Percentiles rank a stretch among this genome's conserved stretches.
These are phyloP conservation scores for Oncorhynchus clarkii DNA, from an alignment of 2,113 vertebrate species.

Conservation along the genomic window DNA sequence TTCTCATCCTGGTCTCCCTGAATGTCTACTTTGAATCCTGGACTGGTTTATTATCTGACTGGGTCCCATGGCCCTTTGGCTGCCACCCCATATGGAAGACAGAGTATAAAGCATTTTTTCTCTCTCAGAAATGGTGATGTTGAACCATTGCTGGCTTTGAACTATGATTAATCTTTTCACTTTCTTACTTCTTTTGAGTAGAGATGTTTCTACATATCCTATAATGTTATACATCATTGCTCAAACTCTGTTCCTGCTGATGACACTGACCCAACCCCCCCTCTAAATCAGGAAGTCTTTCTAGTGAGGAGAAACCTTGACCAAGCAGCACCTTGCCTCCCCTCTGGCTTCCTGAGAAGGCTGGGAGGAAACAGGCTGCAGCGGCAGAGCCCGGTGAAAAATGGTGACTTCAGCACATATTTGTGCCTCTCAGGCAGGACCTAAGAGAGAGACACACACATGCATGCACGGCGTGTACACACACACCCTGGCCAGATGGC, in stretches of 20 bases:
- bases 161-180: not conserved
- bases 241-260: too few species aligned
- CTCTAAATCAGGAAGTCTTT: conserved; percentile 70
- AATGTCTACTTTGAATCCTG: not conserved
- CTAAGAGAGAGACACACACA: conserved; percentile 20
- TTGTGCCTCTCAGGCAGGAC: conserved; percentile 50
- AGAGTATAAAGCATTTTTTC: not conserved
- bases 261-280: not conserved
- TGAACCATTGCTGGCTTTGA: too few species aligned
- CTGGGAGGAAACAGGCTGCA: conserved; percentile 60
- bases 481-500: conserved; percentile 23
- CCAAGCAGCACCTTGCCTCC: conserved; percentile 67
- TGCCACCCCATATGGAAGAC: not conserved
- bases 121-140: too few species aligned
- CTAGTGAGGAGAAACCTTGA: conserved; percentile 61
- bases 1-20: conserved; percentile 10
- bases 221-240: too few species aligned
- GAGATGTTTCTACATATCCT: not conserved
- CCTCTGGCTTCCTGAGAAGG: conserved; percentile 72
- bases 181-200: not conserved
- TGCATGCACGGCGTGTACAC: too few species aligned
- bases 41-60: not conserved
- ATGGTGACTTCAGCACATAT: conserved; percentile 71
- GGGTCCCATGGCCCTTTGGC: not conserved
- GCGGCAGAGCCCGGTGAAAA: conserved; percentile 54